Evolutionary conservation across 2,888 invertebrate genomes (phyloP).

Genomic region (Noctua comes): DNA sequence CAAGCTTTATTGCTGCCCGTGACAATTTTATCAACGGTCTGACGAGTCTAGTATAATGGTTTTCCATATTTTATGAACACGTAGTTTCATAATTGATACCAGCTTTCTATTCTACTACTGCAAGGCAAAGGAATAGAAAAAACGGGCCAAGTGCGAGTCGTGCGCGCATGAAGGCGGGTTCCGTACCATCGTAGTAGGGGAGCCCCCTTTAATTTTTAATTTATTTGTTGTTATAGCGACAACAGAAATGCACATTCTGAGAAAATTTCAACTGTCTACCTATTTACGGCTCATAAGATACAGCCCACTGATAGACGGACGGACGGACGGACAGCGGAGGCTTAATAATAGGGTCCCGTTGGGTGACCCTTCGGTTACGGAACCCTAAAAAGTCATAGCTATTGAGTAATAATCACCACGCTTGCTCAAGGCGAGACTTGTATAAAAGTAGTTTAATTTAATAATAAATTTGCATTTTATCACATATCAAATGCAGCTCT

Average conservation of each 20-base stretch:
- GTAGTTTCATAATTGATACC: constrained; percentile 2
- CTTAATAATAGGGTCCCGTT: too few species aligned
- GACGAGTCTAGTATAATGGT: constrained; percentile 11
- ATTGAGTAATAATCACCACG: neutral
- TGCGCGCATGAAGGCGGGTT: too few species aligned
- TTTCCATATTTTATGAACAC: constrained; percentile 23
- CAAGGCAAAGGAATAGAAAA: neutral
- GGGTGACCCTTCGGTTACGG: too few species aligned
- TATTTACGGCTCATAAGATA: too few species aligned
- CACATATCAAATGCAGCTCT: neutral
- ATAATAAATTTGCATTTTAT: neutral
- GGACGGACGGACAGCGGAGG: too few species aligned
- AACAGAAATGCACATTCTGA: too few species aligned
- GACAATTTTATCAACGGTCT: constrained; percentile 47
- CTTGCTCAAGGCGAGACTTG: neutral
- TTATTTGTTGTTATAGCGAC: too few species aligned
- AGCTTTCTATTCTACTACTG: neutral
- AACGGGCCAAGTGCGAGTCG: too few species aligned
- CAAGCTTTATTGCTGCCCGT: constrained; percentile 49
- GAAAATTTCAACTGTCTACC: too few species aligned
- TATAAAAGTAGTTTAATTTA: neutral
- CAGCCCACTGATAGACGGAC: too few species aligned
- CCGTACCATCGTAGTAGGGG: too few species aligned
- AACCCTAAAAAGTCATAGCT: neutral
- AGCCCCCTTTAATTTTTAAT: too few species aligned